Conservation (phyloP, 2,888 invertebrate genomes). For the Odontomyia ornata region DNA sequence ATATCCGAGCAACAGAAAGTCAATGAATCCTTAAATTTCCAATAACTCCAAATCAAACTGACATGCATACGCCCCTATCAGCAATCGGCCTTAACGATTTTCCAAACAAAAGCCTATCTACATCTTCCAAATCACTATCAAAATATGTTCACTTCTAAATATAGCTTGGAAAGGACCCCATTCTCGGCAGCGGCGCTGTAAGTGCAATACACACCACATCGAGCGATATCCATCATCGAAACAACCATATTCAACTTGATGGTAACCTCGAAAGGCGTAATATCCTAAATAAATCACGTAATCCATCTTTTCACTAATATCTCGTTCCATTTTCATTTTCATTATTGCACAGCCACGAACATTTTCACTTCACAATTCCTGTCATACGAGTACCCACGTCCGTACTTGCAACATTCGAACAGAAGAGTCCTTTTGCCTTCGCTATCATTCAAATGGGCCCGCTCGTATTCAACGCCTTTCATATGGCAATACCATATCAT, state of each 20-base stretch:
- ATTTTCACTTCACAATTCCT: constrained; percentile 6
- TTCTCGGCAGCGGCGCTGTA: not conserved
- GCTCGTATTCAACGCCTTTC: constrained; percentile 17
- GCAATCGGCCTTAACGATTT: no score
- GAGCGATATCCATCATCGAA: constrained; percentile 24
- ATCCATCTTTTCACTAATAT: constrained; percentile 42
- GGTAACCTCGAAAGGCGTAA: constrained; percentile 21
- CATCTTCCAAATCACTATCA: not conserved
- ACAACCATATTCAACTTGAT: constrained; percentile 20
- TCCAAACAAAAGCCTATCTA: not conserved
- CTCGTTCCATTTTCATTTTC: constrained; percentile 39
- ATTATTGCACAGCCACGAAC: constrained; percentile 44
- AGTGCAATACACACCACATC: not conserved
- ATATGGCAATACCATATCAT: constrained; percentile 30
- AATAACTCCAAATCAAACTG: no score
- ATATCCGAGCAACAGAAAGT: no score
- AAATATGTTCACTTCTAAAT: not conserved
- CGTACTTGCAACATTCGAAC: not conserved
- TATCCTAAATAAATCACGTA: constrained; percentile 44
- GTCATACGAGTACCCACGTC: not conserved
- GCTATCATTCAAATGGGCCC: constrained; percentile 21
- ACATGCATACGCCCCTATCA: no score
- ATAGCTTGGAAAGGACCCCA: not conserved
- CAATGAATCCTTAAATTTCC: no score
- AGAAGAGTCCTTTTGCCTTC: constrained; percentile 18